Evolutionary conservation across 2,888 invertebrate species (phyloP).

Genomic region (Onchidella celtica): DNA sequence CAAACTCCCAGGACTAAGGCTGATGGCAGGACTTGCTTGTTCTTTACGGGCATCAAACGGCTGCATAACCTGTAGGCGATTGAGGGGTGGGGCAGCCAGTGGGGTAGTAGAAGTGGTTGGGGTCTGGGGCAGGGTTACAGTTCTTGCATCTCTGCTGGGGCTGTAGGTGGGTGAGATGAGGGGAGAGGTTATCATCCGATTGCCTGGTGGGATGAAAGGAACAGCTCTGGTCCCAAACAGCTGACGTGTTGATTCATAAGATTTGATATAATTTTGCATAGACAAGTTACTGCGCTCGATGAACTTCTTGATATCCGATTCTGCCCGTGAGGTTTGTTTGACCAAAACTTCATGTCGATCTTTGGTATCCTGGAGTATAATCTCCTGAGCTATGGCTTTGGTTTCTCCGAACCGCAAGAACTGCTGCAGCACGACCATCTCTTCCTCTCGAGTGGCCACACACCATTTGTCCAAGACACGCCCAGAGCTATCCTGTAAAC

Average conservation of each 20-base stretch:
- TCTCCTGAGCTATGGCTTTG: constrained; percentile 88
- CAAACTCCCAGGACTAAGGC: constrained; percentile 33
- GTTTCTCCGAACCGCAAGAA: constrained; percentile 95
- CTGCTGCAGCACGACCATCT: constrained; percentile 94
- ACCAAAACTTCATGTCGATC: constrained; percentile 73
- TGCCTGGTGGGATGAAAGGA: constrained; percentile 67
- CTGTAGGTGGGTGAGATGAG: constrained; percentile 52
- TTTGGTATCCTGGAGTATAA: constrained; percentile 81
- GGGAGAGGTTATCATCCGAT: constrained; percentile 67
- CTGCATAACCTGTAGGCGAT: constrained; percentile 95
- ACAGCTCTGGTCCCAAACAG: constrained; percentile 64
- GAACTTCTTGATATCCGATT: constrained; percentile 83
- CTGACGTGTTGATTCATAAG: constrained; percentile 71
- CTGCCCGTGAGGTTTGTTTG: constrained; percentile 77
- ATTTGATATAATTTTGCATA: constrained; percentile 75
- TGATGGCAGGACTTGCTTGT: constrained; percentile 60
- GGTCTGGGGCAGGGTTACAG: constrained; percentile 40
- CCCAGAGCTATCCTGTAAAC: constrained; percentile 88
- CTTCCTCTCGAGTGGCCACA: constrained; percentile 92
- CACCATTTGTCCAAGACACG: constrained; percentile 93
- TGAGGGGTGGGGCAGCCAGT: constrained; percentile 75
- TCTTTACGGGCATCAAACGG: constrained; percentile 90
- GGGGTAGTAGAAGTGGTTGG: constrained; percentile 49
- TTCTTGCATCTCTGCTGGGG: constrained; percentile 43
- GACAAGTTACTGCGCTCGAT: constrained; percentile 82